These are phyloP conservation scores for Pyrochroa serraticornis DNA, from an alignment of 2,888 invertebrate genomes.

Conservation along the genomic window DNA sequence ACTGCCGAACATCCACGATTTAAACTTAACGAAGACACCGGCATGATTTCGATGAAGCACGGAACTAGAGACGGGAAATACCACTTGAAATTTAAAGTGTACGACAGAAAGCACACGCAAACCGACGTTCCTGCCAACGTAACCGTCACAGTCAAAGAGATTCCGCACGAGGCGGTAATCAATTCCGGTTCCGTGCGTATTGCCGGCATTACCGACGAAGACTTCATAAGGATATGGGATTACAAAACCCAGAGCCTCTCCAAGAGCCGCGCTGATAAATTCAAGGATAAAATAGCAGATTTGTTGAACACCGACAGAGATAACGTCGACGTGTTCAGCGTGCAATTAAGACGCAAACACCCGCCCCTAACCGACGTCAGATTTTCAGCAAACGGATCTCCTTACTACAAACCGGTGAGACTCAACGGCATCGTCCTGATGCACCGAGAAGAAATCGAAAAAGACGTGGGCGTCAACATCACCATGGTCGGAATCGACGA, in stretches of 20 bases:
- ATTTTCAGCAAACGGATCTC: constrained; percentile 94
- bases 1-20: constrained; percentile 81
- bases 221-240: constrained; percentile 94
- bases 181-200: constrained; percentile 95
- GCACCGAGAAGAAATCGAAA: constrained; percentile 93
- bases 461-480: constrained; percentile 92
- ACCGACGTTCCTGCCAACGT: constrained; percentile 97
- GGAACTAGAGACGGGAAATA: constrained; percentile 89
- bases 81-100: constrained; percentile 79
- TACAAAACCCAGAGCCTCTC: constrained; percentile 85
- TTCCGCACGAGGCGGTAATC: constrained; percentile 92
- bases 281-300: constrained; percentile 86
- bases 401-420: constrained; percentile 92
- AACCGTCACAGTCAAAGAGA: constrained; percentile 90
- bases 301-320: constrained; percentile 83
- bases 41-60: constrained; percentile 94
- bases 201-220: constrained; percentile 93
- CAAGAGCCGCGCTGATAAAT: constrained; percentile 87
- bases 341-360: constrained; percentile 85
- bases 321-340: constrained; percentile 96
- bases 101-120: constrained; percentile 93
- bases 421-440: constrained; percentile 93
- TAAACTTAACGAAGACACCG: constrained; percentile 87
- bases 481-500: constrained; percentile 98
- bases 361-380: constrained; percentile 90